phyloP scores from a whole-genome alignment of 2,888 invertebrate genomes.

The Platycnemis pennipes region DNA sequence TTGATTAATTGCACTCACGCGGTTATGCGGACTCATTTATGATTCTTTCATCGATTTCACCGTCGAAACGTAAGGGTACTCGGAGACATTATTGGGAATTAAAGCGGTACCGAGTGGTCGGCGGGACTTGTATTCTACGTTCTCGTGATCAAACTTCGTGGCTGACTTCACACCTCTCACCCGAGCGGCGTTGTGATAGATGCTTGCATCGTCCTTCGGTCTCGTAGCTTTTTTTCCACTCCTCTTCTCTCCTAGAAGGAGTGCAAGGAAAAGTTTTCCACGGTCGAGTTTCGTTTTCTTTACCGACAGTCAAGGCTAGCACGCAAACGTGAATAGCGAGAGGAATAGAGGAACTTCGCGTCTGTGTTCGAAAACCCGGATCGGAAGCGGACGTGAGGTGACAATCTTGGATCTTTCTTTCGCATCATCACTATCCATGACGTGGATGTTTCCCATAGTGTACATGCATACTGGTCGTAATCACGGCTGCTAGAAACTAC shows the following conservation, averaged over 20 bases:
- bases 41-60: background rate
- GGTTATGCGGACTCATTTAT: too few relatives aligned
- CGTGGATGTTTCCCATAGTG: too few relatives aligned
- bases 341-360: too few relatives aligned
- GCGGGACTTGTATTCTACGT: background rate
- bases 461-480: too few relatives aligned
- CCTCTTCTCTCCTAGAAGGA: background rate
- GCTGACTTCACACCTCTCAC: background rate
- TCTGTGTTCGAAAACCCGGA: background rate
- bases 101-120: background rate
- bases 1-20: too few relatives aligned
- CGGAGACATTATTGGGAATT: too few relatives aligned
- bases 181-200: background rate
- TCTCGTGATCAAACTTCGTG: background rate
- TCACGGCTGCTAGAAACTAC: too few relatives aligned
- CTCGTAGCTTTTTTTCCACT: background rate
- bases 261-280: background rate
- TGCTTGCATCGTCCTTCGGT: background rate
- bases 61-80: background rate
- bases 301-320: background rate
- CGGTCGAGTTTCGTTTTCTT: constrained; percentile 1
- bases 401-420: too few relatives aligned
- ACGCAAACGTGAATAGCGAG: too few relatives aligned
- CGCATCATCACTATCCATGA: too few relatives aligned
- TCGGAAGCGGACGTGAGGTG: background rate